A percentile compares a stretch with the other conserved stretches of the same genome.
Evolutionary conservation across 2,113 vertebrate genomes (phyloP).

Genomic region (Rattus norvegicus): DNA sequence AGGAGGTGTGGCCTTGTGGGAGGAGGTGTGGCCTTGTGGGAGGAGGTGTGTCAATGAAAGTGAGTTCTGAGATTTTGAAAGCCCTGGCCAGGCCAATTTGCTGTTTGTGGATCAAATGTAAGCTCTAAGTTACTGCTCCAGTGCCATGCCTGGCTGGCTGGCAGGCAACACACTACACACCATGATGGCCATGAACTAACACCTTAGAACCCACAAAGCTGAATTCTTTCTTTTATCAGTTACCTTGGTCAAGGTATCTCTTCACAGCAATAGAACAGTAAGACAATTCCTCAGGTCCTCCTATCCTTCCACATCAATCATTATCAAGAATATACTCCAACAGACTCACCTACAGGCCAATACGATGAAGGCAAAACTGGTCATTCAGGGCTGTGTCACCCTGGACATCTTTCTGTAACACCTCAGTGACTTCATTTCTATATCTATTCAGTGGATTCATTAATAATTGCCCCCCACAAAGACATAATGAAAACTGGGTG

Average conservation of each 20-base stretch:
- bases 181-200: not conserved
- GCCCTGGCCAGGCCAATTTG: not conserved
- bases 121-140: not conserved
- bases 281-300: no score
- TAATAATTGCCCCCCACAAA: not conserved
- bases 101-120: not conserved
- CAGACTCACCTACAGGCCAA: not conserved
- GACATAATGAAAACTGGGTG: not conserved
- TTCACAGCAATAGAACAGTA: not conserved
- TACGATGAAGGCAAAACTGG: not conserved
- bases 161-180: not conserved
- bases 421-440: conserved; percentile 2
- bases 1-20: not conserved
- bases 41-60: not conserved
- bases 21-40: not conserved
- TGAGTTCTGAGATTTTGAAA: not conserved
- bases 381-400: conserved; percentile 22
- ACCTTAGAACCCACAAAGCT: not conserved
- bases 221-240: not conserved
- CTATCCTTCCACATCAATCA: not conserved
- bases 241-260: not conserved
- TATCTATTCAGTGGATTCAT: not conserved
- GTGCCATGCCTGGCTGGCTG: not conserved
- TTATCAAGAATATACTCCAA: not conserved
- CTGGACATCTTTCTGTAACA: not conserved